Evolutionary conservation across 2,113 vertebrate genomes (phyloP).

Genomic region (Choloepus hoffmanni): DNA sequence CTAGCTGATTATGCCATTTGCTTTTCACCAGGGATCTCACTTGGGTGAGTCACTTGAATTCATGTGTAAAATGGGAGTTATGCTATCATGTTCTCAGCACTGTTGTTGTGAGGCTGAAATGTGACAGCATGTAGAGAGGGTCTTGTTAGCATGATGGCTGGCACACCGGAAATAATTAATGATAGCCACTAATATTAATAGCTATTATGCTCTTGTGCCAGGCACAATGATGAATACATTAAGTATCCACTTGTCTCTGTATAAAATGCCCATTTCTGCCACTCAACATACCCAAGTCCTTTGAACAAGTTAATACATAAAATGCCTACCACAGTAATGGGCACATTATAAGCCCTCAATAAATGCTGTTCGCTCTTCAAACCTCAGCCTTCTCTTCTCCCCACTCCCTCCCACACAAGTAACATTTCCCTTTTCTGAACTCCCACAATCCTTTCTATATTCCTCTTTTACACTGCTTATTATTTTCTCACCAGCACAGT

Average conservation of each 20-base stretch:
- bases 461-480: not conserved
- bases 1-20: not conserved
- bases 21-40: not conserved
- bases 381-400: not conserved
- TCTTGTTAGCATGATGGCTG: not conserved
- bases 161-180: not conserved
- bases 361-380: not conserved
- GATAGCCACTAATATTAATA: not conserved
- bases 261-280: not conserved
- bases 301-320: not conserved
- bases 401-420: not conserved
- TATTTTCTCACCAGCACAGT: not conserved
- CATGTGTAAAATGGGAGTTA: not conserved
- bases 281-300: not conserved
- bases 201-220: not conserved
- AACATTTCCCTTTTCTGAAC: not conserved
- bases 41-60: constrained; percentile 1
- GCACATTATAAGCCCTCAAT: not conserved
- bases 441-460: not conserved
- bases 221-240: not conserved
- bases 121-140: not conserved
- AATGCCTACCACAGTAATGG: not conserved
- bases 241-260: not conserved
- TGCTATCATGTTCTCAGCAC: not conserved
- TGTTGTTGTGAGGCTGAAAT: constrained; percentile 5